These are phyloP conservation scores for Montipora capricornis DNA, from an alignment of 64 coral and sea anemone species.

Conservation along the genomic window DNA sequence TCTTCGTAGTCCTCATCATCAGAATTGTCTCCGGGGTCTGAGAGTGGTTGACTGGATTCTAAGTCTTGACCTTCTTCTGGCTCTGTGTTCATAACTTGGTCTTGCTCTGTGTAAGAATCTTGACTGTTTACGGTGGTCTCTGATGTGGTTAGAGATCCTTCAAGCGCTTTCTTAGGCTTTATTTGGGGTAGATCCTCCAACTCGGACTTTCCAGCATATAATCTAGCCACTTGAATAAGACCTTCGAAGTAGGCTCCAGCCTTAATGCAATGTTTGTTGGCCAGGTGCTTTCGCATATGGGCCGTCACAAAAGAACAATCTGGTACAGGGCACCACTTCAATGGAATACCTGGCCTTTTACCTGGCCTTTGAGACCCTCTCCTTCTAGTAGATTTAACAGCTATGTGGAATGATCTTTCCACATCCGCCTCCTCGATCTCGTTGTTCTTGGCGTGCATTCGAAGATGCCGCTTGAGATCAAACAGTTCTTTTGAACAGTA, in stretches of 20 bases:
- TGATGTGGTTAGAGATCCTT: too few species aligned
- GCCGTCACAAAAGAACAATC: not conserved
- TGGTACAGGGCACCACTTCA: not conserved
- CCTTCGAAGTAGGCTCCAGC: not conserved
- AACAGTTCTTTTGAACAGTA: not conserved
- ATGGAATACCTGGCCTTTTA: not conserved
- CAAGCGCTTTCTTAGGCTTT: not conserved
- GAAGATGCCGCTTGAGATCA: not conserved
- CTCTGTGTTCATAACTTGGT: not conserved
- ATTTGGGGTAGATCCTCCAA: not conserved
- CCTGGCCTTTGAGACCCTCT: not conserved
- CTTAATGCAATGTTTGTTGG: not conserved
- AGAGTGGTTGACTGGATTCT: not conserved
- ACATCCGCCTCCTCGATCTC: not conserved
- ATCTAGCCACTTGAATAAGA: not conserved
- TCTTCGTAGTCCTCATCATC: not conserved
- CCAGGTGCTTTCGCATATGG: not conserved
- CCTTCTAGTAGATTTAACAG: not conserved
- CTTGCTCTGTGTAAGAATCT: too few species aligned
- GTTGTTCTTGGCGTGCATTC: not conserved
- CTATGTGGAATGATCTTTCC: not conserved
- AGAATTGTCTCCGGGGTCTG: not conserved
- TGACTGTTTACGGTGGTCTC: too few species aligned
- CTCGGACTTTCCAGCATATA: not conserved
- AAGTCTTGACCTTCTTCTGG: not conserved